Evolutionary conservation across 2,888 invertebrate species (phyloP), one percentile per base, ranked within the genome.

Genomic region (Muschampia plurimacula): DNA sequence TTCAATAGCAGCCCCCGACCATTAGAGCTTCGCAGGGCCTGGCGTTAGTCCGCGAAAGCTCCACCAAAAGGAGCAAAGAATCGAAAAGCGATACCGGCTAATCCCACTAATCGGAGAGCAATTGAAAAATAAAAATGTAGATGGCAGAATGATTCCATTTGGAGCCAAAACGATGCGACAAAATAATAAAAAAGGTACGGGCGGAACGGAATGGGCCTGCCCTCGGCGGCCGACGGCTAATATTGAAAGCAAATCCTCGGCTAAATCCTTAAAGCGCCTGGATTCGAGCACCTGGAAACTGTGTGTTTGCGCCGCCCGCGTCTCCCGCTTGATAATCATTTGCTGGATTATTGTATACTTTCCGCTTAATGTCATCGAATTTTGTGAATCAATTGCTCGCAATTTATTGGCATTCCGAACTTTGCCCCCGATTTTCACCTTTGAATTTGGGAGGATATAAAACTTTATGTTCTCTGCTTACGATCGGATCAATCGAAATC

Each of bases 41-140:
- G 66, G 86, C 86, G 87, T 84, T 88, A 89, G 88, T 86, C 89
- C 88, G 87, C 87, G 86, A 88, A 88, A 88, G 84, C 89, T 84
- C 83, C 89, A 86, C 85, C 88, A 92, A 93, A 93, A 89, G 84
- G 87, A 92, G 88, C 89, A 92, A 93, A 93, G 90, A 89, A 91
- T 93, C 93, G 92, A 85, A 91, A 92, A 93, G 91, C 93, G 89
- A 93, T 92, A 91, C 86, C 81, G 89, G 83, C 90, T 95, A 95
- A 95, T 94, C 94, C 93, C 88, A 93, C 92, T 95, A 95, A 95
- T 95, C 95, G 95, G 86, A 80, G 87, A 83, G 90, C 95, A 94
- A 95, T 95, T 95, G 95, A 95, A 95, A 94, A 95, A 95, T 95
- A 95, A 95, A 95, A 95, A 95, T 93, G 94, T 92, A 94, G 94